These are phyloP conservation scores for Anas acuta DNA, from an alignment of 2,797 vertebrate species.

Conservation along the genomic window DNA sequence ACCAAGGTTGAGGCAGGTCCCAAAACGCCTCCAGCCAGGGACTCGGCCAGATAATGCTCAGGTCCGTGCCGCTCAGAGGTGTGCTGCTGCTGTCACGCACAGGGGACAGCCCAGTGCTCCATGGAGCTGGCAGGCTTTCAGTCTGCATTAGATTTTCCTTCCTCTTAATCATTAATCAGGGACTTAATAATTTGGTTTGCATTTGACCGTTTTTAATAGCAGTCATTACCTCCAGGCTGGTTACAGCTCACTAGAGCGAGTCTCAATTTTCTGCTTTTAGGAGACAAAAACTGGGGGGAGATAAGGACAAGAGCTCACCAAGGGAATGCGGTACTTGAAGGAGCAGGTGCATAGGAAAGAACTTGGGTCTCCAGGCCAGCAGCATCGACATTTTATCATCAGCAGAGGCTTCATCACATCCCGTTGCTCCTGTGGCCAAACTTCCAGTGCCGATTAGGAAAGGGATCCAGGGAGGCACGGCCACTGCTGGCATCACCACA, in stretches of 20 bases:
- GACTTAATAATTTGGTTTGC: not conserved
- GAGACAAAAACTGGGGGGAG: not conserved
- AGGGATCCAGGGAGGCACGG: not conserved
- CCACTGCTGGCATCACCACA: rapidly evolving
- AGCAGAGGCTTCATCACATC: not conserved
- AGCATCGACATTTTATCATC: not conserved
- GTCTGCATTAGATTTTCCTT: not conserved
- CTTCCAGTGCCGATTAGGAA: rapidly evolving
- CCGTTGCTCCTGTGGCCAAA: not conserved
- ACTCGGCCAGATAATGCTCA: not conserved
- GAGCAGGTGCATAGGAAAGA: not conserved
- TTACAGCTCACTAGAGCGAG: not conserved
- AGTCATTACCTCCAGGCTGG: rapidly evolving
- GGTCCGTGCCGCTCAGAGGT: not conserved
- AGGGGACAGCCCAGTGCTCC: not conserved
- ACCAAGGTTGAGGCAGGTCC: not conserved
- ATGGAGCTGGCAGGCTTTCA: not conserved
- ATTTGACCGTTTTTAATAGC: not conserved
- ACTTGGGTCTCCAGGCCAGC: not conserved
- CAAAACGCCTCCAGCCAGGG: not conserved
- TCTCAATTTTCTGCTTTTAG: not conserved
- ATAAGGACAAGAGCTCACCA: rapidly evolving
- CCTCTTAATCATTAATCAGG: constrained; percentile 18
- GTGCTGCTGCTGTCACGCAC: not conserved
- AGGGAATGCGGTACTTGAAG: rapidly evolving